A percentile compares a stretch with the other conserved stretches of the same genome.
These are phyloP conservation scores for Epirrhoe alternata DNA, from an alignment of 2,888 invertebrate species.

Conservation along the genomic window DNA sequence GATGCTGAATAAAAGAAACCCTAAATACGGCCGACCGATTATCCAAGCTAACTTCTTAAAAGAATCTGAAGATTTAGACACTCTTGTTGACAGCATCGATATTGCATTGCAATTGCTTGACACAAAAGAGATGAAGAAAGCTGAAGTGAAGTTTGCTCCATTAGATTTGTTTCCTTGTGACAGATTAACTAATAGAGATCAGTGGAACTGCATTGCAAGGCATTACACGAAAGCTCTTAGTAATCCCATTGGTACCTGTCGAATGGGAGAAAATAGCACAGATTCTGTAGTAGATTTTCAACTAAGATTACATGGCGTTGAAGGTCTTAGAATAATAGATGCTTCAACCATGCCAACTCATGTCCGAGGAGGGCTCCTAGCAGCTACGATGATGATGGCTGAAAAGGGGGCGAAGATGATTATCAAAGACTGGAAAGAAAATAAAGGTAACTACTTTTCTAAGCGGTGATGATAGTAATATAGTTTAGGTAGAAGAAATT, in stretches of 20 bases:
- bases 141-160: slow-evolving; percentile 76
- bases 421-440: slow-evolving; percentile 78
- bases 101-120: slow-evolving; percentile 77
- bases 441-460: slow-evolving; percentile 65
- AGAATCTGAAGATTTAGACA: slow-evolving; percentile 75
- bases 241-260: slow-evolving; percentile 78
- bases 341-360: slow-evolving; percentile 81
- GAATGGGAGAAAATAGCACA: slow-evolving; percentile 75
- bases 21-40: slow-evolving; percentile 77
- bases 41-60: slow-evolving; percentile 79
- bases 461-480: slow-evolving; percentile 50
- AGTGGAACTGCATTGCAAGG: slow-evolving; percentile 80
- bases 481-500: slow-evolving; percentile 18
- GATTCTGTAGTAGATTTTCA: slow-evolving; percentile 75
- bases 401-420: slow-evolving; percentile 77
- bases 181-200: slow-evolving; percentile 72
- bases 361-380: slow-evolving; percentile 71
- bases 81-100: slow-evolving; percentile 77
- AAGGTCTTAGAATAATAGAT: slow-evolving; percentile 76
- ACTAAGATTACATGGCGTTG: slow-evolving; percentile 73
- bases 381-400: slow-evolving; percentile 79
- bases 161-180: slow-evolving; percentile 79
- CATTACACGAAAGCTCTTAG: slow-evolving; percentile 79
- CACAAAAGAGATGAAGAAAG: slow-evolving; percentile 76
- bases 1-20: slow-evolving; percentile 73